phyloP scores from a whole-genome alignment of 2,888 invertebrate species.

The Trachelus troglodyta region DNA sequence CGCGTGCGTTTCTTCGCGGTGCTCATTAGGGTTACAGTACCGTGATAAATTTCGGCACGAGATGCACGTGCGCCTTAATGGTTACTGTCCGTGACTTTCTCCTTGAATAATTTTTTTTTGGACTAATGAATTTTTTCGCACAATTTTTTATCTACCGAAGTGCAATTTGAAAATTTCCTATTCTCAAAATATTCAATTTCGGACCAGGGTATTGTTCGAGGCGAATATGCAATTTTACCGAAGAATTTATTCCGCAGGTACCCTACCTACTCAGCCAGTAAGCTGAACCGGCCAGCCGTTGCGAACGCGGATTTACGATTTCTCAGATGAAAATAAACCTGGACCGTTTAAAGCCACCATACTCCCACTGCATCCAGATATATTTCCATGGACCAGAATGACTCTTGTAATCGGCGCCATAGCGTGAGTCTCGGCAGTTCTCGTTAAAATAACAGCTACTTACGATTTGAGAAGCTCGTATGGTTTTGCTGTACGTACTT shows the following conservation, averaged over 20 bases:
- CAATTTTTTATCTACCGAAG: too few species aligned
- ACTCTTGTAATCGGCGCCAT: constrained; percentile 30
- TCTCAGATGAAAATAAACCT: constrained; percentile 55
- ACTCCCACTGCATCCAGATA: constrained; percentile 34
- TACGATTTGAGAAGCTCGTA: constrained; percentile 46
- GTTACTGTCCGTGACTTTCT: too few species aligned
- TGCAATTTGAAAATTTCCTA: too few species aligned
- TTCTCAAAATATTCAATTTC: too few species aligned
- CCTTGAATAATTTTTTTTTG: too few species aligned
- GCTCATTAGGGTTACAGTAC: constrained; percentile 19
- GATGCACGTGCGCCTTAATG: constrained; percentile 1
- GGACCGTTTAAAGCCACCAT: constrained; percentile 31
- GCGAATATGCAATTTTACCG: too few species aligned
- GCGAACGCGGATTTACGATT: constrained; percentile 30
- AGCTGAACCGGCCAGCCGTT: background rate
- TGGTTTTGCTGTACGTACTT: constrained; percentile 28
- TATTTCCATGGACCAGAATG: constrained; percentile 42
- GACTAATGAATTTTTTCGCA: too few species aligned
- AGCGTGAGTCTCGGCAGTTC: constrained; percentile 37
- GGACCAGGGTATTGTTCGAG: too few species aligned
- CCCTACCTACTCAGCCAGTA: too few species aligned
- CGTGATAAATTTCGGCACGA: constrained; percentile 33
- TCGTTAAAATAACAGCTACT: constrained; percentile 55
- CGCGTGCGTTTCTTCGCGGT: constrained; percentile 41
- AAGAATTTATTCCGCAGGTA: too few species aligned